These are phyloP conservation scores for Xestia ashworthii DNA, from an alignment of 2,888 invertebrate genomes.

Conservation along the genomic window DNA sequence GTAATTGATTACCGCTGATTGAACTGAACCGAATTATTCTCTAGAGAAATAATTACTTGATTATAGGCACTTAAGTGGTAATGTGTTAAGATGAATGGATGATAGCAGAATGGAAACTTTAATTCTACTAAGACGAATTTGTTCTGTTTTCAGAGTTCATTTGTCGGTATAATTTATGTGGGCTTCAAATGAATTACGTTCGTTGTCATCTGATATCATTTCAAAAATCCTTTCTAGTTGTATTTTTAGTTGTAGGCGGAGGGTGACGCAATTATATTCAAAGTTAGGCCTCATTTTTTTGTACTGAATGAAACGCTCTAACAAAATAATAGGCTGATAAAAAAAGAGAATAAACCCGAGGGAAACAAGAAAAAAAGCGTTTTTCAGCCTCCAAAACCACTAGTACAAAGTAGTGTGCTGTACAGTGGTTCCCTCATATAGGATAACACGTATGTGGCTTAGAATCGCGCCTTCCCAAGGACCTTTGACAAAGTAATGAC, in stretches of 20 bases:
- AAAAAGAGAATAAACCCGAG: constrained; percentile 36
- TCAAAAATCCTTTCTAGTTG: constrained; percentile 4
- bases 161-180: constrained; percentile 18
- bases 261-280: constrained; percentile 4
- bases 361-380: constrained; percentile 62
- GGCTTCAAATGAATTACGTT: background rate
- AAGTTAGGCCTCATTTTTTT: constrained; percentile 15
- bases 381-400: constrained; percentile 61
- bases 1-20: constrained; percentile 56
- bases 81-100: constrained; percentile 32
- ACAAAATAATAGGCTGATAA: constrained; percentile 54
- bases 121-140: constrained; percentile 6
- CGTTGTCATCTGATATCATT: background rate
- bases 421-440: constrained; percentile 55
- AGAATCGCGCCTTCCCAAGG: constrained; percentile 73
- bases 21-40: constrained; percentile 40
- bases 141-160: background rate
- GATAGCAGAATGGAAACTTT: background rate
- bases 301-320: constrained; percentile 32
- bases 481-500: constrained; percentile 90
- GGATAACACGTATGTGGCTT: constrained; percentile 69
- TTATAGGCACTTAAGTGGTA: constrained; percentile 35
- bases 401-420: constrained; percentile 66
- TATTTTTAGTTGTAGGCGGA: background rate
- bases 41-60: constrained; percentile 38